These are phyloP conservation scores for Saguinus midas DNA, from an alignment of 2,113 vertebrate genomes.

Conservation along the genomic window DNA sequence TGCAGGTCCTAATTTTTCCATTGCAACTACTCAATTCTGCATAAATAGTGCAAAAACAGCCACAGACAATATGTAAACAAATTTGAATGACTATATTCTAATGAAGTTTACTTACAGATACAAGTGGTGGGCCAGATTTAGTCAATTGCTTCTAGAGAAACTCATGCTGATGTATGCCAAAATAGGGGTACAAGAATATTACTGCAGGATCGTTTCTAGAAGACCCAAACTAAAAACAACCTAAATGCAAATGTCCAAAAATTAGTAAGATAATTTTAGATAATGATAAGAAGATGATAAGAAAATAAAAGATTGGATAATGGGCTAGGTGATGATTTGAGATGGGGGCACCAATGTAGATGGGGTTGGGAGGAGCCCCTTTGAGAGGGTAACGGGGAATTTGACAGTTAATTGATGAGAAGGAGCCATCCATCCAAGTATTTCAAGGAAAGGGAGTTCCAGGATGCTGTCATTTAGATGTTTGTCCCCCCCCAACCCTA, in stretches of 20 bases:
- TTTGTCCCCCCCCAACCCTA: background rate
- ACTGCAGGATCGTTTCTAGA: background rate
- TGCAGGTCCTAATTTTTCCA: background rate
- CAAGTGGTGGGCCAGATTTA: background rate
- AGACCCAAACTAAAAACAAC: background rate
- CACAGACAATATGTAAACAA: background rate
- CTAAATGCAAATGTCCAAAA: background rate
- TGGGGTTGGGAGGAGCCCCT: too few species aligned
- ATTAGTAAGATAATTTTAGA: background rate
- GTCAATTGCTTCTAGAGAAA: background rate
- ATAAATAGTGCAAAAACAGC: background rate
- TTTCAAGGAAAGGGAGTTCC: background rate
- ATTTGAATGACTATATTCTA: background rate
- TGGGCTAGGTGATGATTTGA: background rate
- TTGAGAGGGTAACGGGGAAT: background rate
- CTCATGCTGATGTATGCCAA: background rate
- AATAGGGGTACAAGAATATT: background rate
- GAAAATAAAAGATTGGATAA: background rate
- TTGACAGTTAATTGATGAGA: background rate
- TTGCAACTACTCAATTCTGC: background rate
- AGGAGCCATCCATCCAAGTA: background rate
- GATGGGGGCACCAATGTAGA: accelerated
- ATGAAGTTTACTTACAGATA: background rate
- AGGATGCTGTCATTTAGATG: background rate
- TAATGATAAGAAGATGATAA: background rate